Evolutionary conservation across 2,113 vertebrate genomes (phyloP), one percentile per base, ranked within the genome.

Genomic region (Mugil cephalus): DNA sequence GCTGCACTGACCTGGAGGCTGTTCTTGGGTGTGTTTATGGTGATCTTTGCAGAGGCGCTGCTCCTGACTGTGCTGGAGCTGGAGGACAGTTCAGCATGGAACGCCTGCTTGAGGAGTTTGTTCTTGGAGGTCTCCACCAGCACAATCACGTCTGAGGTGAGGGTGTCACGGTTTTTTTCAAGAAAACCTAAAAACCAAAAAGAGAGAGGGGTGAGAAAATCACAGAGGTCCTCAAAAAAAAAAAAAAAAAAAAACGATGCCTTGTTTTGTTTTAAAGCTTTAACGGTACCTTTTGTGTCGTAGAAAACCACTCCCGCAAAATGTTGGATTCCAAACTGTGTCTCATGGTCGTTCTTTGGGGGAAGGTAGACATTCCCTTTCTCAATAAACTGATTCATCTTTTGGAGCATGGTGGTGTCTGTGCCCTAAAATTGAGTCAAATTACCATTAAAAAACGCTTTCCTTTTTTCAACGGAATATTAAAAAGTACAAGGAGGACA

Each of bases 291-390:
- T 95, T 95, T 92, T 6, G 94, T 93, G 61, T 98, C 94, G 1
- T 99, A 99, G 84, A 92, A 91, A 43, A 99, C 97, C 24, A 92
- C 69, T 0, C 98, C 98, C 4, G 98, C 98, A 90, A 99, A 99
- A 86, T 99, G 98, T 4, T 67, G 48, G 42, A 99, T 94, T 77
- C 96, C 97, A 91, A 99, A 99, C 36, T 94, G 86, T 13, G 92
- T 93, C 40, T 97, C 96, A 0, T 98, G 92, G 84, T 92, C 91
- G 84, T 94, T 96, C 85, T 85, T 97, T 14, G 98, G 95, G 24
- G 94, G 79, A n/a, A 97, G 79, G 72, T 97, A 99, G 83, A 95
- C 62, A 4, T 90, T 88, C 50, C 92, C 94, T 88, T 94, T 96
- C 53, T 85, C 85, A 2, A 99, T 98, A 54, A 92, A 74, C 0